Evolutionary conservation across 2,797 vertebrate species (phyloP).

Genomic region (Crenichthys baileyi): DNA sequence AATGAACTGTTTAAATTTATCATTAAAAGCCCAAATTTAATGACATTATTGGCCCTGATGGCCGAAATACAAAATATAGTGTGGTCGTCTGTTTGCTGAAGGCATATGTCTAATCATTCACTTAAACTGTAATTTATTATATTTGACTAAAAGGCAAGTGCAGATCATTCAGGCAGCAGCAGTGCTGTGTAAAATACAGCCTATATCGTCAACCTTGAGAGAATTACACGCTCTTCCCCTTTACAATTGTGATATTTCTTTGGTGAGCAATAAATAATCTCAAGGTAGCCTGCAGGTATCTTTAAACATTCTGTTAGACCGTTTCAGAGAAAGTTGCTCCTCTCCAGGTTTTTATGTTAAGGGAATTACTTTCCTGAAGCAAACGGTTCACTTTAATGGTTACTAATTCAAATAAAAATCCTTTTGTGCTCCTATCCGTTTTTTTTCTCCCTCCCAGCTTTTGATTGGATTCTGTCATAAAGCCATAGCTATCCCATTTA

Average conservation of each 20-base stretch:
- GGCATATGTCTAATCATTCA: not conserved
- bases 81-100: not conserved
- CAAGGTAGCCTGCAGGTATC: conserved; percentile 55
- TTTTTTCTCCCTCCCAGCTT: conserved; percentile 29
- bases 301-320: conserved; percentile 64
- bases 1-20: not conserved
- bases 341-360: conserved; percentile 31
- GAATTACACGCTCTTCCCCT: conserved; percentile 43
- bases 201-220: conserved; percentile 37
- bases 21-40: not conserved
- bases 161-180: conserved; percentile 24
- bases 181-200: conserved; percentile 39
- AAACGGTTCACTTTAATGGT: conserved; percentile 50
- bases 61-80: not conserved
- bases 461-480: conserved; percentile 56
- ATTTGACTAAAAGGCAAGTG: conserved; percentile 4
- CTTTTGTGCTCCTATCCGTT: conserved; percentile 22
- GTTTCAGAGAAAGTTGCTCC: conserved; percentile 49
- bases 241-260: conserved; percentile 51
- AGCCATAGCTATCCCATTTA: conserved; percentile 37
- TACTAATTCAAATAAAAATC: conserved; percentile 59
- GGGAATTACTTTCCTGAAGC: conserved; percentile 53
- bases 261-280: conserved; percentile 69
- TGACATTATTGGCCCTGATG: not conserved
- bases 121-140: conserved; percentile 4